A percentile compares a stretch with the other conserved stretches of the same genome.
Conservation (phyloP, 2,797 vertebrate genomes). For the Phrynocephalus guinanensis region DNA sequence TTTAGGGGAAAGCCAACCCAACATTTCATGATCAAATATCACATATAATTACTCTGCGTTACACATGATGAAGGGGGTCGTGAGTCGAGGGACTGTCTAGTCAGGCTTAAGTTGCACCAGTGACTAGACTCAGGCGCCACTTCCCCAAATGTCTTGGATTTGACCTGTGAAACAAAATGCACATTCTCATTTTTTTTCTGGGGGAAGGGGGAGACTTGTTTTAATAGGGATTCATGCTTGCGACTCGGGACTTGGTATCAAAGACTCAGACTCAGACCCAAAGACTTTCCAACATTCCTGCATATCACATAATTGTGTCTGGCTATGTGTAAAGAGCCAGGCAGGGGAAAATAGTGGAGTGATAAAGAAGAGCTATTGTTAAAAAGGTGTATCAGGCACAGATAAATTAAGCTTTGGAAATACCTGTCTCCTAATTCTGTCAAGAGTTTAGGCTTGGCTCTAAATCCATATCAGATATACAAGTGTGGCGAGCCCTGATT, state of each 20-base stretch:
- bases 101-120: too few relatives aligned
- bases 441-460: not conserved
- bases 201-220: too few relatives aligned
- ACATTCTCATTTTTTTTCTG: too few relatives aligned
- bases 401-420: not conserved
- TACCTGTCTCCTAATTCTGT: not conserved
- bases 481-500: not conserved
- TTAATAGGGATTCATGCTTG: too few relatives aligned
- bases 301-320: not conserved
- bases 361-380: not conserved
- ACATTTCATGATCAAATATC: not conserved
- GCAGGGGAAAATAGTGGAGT: not conserved
- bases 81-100: too few relatives aligned
- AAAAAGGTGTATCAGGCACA: not conserved
- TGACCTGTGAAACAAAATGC: too few relatives aligned
- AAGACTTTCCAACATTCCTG: too few relatives aligned
- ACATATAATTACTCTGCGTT: not conserved
- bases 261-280: too few relatives aligned
- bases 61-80: not conserved
- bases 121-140: too few relatives aligned
- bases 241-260: too few relatives aligned
- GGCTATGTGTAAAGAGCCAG: not conserved
- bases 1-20: not conserved
- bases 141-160: too few relatives aligned
- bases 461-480: not conserved